Evolutionary conservation across 1,140 invertebrate genomes (phyloP), one percentile per base, ranked within the genome.

Genomic region (Lordiphosa mommai): DNA sequence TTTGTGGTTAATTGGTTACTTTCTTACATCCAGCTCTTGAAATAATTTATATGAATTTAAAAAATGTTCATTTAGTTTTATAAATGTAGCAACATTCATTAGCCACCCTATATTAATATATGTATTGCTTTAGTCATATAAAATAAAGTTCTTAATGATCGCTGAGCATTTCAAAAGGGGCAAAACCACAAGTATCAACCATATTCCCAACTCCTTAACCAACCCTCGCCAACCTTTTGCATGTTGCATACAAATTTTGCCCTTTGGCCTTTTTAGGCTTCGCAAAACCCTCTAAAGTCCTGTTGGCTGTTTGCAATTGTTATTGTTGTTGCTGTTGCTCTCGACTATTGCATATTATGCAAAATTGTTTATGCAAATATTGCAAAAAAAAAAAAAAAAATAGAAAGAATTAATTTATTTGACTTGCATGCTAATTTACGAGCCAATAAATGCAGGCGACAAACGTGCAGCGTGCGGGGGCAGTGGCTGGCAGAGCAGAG

Each of bases 361-460:
- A 72, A 82, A 82, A 82, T 84, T 84, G 77, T 82, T 82, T 82
- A 82, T 82, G 77, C 77, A 82, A 82, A 82, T 82, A 82, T 65
- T 65, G 77, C 74, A 74, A 82, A 82, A 84, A 82, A 82, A n/a
- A n/a, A n/a, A n/a, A n/a, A n/a, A n/a, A n/a, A n/a, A n/a, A n/a
- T n/a, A n/a, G n/a, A n/a, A n/a, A 23, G 72, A 82, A 84, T 82
- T 82, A 82, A 82, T 84, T 82, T 82, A 82, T 82, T 82, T 82
- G 77, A 72, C 77, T 84, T 84, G 72, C 72, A 82, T 84, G 67
- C 77, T 84, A 82, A 82, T 82, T 82, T 82, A 82, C 76, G 77
- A 71, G 77, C 77, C 71, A 84, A 84, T 84, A 76, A 76, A 76
- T 67, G 72, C 71, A 68, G 50, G 52, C 57, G 52, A 37, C n/a